phyloP scores from a whole-genome alignment of 2,113 vertebrate species.

The Empidonax traillii region DNA sequence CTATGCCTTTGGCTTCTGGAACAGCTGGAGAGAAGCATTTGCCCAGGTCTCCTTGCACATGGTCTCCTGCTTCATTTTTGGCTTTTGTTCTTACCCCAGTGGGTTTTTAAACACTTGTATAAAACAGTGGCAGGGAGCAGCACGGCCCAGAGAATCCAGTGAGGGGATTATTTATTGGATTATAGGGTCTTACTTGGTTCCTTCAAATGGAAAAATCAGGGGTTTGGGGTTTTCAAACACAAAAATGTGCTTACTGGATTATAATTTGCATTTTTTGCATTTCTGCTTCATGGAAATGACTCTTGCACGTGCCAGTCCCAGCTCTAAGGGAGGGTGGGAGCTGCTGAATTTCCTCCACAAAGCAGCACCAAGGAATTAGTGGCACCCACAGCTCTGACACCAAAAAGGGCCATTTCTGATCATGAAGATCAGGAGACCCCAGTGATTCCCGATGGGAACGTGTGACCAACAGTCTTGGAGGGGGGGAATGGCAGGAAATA shows the following conservation, averaged over 20 bases:
- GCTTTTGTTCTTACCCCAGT: not conserved
- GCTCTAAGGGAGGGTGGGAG: not conserved
- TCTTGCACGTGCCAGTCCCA: not conserved
- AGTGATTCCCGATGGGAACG: not conserved
- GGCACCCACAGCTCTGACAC: rapidly evolving
- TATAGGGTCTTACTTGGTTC: not conserved
- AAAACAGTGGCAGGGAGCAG: not conserved
- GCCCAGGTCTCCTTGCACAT: not conserved
- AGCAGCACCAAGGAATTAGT: not conserved
- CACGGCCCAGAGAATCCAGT: not conserved
- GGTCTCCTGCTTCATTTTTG: not conserved
- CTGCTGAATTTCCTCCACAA: not conserved
- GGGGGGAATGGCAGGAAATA: rapidly evolving
- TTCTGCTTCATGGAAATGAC: not conserved
- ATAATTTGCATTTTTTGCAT: not conserved
- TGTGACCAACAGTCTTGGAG: not conserved
- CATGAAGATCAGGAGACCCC: not conserved
- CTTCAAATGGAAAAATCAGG: not conserved
- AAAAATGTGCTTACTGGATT: not conserved
- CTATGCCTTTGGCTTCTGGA: slow-evolving; percentile 3
- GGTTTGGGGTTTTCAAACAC: not conserved
- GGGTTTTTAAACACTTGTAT: not conserved
- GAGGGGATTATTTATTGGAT: slow-evolving; percentile 1
- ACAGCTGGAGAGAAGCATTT: not conserved
- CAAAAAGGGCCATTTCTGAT: not conserved